phyloP scores from a whole-genome alignment of 2,888 invertebrate genomes.

The Choreutis nemorana region DNA sequence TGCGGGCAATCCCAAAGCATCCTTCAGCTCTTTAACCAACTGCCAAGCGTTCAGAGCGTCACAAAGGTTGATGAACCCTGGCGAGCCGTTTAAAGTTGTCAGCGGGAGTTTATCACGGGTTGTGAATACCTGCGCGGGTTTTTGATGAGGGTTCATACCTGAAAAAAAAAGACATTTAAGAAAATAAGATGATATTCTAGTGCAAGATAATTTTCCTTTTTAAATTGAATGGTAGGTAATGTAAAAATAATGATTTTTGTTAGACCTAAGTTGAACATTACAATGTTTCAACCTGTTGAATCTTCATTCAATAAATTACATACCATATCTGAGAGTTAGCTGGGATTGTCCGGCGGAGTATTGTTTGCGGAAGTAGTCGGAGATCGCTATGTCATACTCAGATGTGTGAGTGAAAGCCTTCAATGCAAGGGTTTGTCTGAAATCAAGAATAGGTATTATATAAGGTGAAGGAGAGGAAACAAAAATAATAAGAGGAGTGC shows the following conservation, averaged over 20 bases:
- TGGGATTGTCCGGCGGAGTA: conserved; percentile 82
- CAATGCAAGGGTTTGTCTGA: conserved; percentile 79
- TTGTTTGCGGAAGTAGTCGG: conserved; percentile 93
- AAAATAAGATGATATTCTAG: too few species aligned
- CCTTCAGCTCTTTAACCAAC: conserved; percentile 86
- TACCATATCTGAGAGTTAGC: conserved; percentile 86
- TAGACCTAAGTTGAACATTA: too few species aligned
- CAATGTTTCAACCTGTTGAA: too few species aligned
- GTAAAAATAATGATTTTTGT: too few species aligned
- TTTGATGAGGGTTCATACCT: conserved; percentile 97
- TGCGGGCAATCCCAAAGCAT: conserved; percentile 83
- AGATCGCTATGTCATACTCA: conserved; percentile 92
- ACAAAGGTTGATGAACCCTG: conserved; percentile 97
- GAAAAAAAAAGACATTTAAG: conserved; percentile 5
- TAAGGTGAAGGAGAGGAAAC: too few species aligned
- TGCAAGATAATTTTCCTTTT: too few species aligned
- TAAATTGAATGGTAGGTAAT: too few species aligned
- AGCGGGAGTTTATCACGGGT: conserved; percentile 81
- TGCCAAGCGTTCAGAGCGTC: conserved; percentile 99
- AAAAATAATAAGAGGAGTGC: neutral
- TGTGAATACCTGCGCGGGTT: conserved; percentile 92
- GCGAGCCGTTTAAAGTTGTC: conserved; percentile 90
- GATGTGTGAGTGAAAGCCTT: conserved; percentile 98
- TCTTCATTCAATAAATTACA: conserved; percentile 12
- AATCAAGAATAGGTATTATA: too few species aligned